Percentiles rank a stretch among this genome's conserved stretches.
Evolutionary conservation across 1,140 invertebrate species (phyloP).

Genomic region (Theocolax elegans): DNA sequence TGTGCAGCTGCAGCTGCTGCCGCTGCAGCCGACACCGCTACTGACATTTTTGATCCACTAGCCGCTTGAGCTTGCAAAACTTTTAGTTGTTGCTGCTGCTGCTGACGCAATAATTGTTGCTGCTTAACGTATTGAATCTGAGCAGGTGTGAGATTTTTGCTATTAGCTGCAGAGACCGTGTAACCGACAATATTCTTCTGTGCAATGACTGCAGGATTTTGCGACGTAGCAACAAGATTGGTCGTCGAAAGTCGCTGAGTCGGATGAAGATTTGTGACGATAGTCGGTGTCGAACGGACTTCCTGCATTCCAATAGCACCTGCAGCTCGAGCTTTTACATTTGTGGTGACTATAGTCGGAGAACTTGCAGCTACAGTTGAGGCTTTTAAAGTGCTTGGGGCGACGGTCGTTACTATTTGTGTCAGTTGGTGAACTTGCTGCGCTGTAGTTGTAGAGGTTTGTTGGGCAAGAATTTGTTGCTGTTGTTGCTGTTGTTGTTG

Average conservation of each 20-base stretch:
- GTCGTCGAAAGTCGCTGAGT: slow-evolving; percentile 57
- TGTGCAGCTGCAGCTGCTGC: slow-evolving; percentile 47
- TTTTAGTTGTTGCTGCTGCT: slow-evolving; percentile 65
- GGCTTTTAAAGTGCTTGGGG: slow-evolving; percentile 52
- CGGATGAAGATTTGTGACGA: slow-evolving; percentile 59
- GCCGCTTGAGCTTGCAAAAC: slow-evolving; percentile 53
- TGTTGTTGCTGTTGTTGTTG: slow-evolving; percentile 52
- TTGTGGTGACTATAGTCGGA: slow-evolving; percentile 50
- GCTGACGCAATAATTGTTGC: slow-evolving; percentile 65
- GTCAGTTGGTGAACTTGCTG: slow-evolving; percentile 56
- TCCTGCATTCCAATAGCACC: slow-evolving; percentile 57
- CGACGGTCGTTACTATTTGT: slow-evolving; percentile 50
- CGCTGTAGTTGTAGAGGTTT: slow-evolving; percentile 43
- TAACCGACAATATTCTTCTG: slow-evolving; percentile 62
- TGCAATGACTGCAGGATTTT: slow-evolving; percentile 49
- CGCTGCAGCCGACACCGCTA: slow-evolving; percentile 53
- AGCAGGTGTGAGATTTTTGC: slow-evolving; percentile 68
- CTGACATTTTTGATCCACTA: slow-evolving; percentile 59
- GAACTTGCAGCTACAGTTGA: slow-evolving; percentile 47
- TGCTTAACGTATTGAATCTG: slow-evolving; percentile 70
- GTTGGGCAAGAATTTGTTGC: slow-evolving; percentile 47
- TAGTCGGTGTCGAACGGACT: slow-evolving; percentile 52
- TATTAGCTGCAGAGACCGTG: slow-evolving; percentile 58
- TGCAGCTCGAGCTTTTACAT: slow-evolving; percentile 56
- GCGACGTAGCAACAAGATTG: slow-evolving; percentile 56